Evolutionary conservation across 2,113 vertebrate genomes (phyloP), one percentile per base, ranked within the genome.

Genomic region (Anseranas semipalmata): DNA sequence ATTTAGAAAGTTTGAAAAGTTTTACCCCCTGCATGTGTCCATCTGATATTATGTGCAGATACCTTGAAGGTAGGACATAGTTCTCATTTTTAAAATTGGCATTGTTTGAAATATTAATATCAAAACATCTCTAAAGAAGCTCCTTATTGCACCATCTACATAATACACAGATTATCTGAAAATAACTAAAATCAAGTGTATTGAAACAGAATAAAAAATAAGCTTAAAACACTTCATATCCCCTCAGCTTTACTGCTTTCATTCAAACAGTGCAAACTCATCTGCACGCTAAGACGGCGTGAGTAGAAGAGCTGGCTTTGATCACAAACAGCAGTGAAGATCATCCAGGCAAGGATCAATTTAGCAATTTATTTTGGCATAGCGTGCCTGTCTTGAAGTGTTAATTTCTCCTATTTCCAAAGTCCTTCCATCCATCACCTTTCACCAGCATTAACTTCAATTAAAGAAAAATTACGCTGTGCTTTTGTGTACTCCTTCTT

Each of bases 261-360:
- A 92, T 66, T 85, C 80, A 76, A 75, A 80, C 55, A 63, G 17
- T 20, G 21, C 88, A 59, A 90, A 90, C 58, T 35, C 80, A n/a
- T 70, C 77, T 78, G 45, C 60, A 56, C 73, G 10, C 43, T n/a
- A 58, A 12, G 63, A 70, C 62, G 72, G 79, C 12, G n/a, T 2
- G 19, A 83, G 56, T 1, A 41, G 58, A 71, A 15, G 4, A 81
- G 33, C 3, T 2, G 63, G 48, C 77, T 96, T 95, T 96, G 96
- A 95, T 94, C 92, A 82, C 59, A 33, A 55, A 45, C 66, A 85
- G 89, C 83, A 72, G 60, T 10, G 78, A 87, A 87, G 73, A 87
- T 55, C 90, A 75, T 3, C 68, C 18, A 82, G 58, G 70, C 70
- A 79, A 85, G 58, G 86, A 91, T 84, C 90, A 66, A 58, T 87